Evolutionary conservation across 2,797 vertebrate species (phyloP), one percentile per base, ranked within the genome.

Genomic region (Molossus alvarezi): DNA sequence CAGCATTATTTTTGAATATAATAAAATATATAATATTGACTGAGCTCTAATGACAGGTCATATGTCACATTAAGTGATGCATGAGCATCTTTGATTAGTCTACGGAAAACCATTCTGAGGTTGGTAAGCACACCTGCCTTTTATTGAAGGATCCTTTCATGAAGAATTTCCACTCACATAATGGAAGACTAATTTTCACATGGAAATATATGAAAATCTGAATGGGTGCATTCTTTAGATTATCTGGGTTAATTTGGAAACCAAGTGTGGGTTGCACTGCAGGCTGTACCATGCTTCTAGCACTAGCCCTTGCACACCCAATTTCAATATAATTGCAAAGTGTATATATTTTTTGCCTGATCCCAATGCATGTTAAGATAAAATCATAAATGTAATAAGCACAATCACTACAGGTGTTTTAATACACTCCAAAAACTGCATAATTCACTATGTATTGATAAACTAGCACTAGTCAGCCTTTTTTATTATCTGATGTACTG

Each of bases 181-280:
- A 67, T 65, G 45, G 79, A 87, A 83, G 62, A 60, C 86, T 77
- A 80, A 76, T 72, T 88, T 94, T 72, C 37, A 77, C 48, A 20
- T n/a, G 25, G 41, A 62, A 88, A 6, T 55, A 83, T 83, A 81
- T 77, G 65, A 90, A 86, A 87, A 76, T 9, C 48, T 60, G n/a
- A 87, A n/a, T 72, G 82, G 17, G 1, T 84, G n/a, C 71, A 23
- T 85, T 90, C n/a, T 60, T 88, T 83, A 80, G 60, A 17, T 75
- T 58, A 83, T 75, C 81, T 11, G 58, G 15, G 5, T 53, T 79
- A 72, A 62, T 81, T 72, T 92, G 51, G 29, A 90, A 92, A 88
- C 45, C 3, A 23, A 7, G 4, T 55, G 23, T 65, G 37, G 20
- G 4, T 1, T 29, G 21, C 5, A 9, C 15, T 77, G 5, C 33